Percentiles rank a stretch among this genome's conserved stretches.
These are phyloP conservation scores for Phylloscopus collybita DNA, from an alignment of 2,797 vertebrate species.

Conservation along the genomic window DNA sequence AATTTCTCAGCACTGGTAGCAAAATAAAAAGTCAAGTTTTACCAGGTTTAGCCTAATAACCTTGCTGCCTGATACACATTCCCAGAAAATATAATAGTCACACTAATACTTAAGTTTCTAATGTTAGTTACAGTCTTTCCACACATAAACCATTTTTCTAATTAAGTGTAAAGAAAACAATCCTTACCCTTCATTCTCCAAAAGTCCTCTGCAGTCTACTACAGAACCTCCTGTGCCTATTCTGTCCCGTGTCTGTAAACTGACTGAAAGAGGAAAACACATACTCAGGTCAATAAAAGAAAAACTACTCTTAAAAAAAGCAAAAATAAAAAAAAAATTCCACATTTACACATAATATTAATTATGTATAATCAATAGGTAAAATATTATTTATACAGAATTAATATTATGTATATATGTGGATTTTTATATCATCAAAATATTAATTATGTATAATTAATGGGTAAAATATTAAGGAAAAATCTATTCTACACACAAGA, in stretches of 20 bases:
- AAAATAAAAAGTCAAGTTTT: neutral
- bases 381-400: neutral
- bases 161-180: neutral
- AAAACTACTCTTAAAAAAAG: neutral
- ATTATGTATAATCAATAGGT: neutral
- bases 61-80: neutral
- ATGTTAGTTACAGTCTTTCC: neutral
- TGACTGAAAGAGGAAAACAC: conserved; percentile 82
- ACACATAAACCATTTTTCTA: neutral
- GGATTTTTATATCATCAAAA: neutral
- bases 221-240: conserved; percentile 94
- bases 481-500: neutral
- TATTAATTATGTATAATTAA: neutral
- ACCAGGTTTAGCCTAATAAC: neutral
- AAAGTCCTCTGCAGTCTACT: conserved; percentile 94
- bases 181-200: conserved; percentile 96
- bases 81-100: neutral
- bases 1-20: neutral
- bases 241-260: conserved; percentile 95
- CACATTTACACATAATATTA: neutral
- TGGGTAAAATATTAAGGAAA: neutral
- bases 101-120: neutral
- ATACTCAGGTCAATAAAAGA: conserved; percentile 10
- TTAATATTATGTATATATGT: neutral
- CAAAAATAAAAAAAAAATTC: neutral